Conservation (phyloP, 2,113 vertebrate species). For the Ceyx melanurus region DNA sequence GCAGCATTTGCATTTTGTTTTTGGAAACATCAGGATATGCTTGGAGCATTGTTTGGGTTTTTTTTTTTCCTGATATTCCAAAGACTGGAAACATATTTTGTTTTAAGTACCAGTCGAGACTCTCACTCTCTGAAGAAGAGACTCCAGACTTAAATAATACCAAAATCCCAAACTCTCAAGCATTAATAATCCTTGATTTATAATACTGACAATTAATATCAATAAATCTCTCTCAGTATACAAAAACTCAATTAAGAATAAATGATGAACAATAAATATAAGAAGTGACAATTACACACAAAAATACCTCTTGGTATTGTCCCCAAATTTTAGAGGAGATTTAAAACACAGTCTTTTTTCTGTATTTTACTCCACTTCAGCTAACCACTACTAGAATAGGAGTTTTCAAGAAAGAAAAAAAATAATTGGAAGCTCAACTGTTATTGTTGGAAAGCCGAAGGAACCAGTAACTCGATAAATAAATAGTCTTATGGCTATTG, state of each 20-base stretch:
- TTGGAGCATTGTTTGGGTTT: not conserved
- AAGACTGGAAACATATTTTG: not conserved
- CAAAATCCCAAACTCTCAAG: not conserved
- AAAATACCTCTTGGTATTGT: not conserved
- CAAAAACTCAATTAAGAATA: not conserved
- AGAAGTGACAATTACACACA: not conserved
- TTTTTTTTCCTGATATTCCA: not conserved
- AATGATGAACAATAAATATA: not conserved
- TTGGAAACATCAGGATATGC: not conserved
- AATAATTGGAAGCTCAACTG: not conserved
- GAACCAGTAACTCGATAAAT: slow-evolving; percentile 46
- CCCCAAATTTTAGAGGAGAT: not conserved
- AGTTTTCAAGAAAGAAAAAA: not conserved
- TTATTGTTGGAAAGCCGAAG: slow-evolving; percentile 54
- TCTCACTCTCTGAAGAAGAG: not conserved
- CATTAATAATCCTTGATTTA: not conserved
- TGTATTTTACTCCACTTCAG: not conserved
- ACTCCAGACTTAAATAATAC: not conserved
- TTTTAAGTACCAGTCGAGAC: not conserved
- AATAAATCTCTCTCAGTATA: not conserved
- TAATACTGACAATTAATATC: not conserved
- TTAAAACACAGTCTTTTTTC: not conserved
- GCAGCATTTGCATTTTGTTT: not conserved
- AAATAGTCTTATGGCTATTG: slow-evolving; percentile 22
- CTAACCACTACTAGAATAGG: not conserved